phyloP scores from a whole-genome alignment of 2,888 invertebrate species.

The Drosophila nr. perissopoda region DNA sequence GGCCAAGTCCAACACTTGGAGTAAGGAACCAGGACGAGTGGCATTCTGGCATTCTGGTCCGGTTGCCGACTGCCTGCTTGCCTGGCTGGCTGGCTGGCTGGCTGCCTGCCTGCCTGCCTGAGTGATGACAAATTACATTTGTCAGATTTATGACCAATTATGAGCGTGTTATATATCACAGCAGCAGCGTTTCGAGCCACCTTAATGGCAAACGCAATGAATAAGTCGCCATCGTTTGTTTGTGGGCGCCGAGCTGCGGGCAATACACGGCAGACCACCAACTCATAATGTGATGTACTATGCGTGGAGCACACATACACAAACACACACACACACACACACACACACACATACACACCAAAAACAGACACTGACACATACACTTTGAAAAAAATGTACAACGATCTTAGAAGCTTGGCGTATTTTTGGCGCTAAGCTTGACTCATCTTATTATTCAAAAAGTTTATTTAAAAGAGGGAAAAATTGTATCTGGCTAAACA shows the following conservation, averaged over 20 bases:
- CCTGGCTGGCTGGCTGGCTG: conserved; percentile 7
- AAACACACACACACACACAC: neutral
- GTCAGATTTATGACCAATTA: conserved; percentile 84
- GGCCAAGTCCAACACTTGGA: conserved; percentile 48
- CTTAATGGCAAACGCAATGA: conserved; percentile 79
- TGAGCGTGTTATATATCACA: conserved; percentile 84
- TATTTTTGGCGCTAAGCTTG: neutral
- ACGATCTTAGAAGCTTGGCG: neutral
- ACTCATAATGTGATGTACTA: conserved; percentile 14
- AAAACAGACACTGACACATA: neutral
- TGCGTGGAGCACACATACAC: conserved; percentile 24
- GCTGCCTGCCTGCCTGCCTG: conserved; percentile 72
- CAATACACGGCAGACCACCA: conserved; percentile 33
- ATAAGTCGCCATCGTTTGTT: conserved; percentile 80
- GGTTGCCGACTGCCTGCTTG: conserved; percentile 2
- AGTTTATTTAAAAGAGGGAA: neutral
- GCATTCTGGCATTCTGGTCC: conserved; percentile 16
- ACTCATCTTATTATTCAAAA: neutral
- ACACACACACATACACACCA: neutral
- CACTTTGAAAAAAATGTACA: neutral
- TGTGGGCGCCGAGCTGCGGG: conserved; percentile 57
- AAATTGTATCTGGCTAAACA: neutral
- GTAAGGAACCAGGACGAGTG: neutral
- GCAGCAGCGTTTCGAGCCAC: conserved; percentile 61
- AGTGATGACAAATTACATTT: conserved; percentile 84